Evolutionary conservation across 2,888 invertebrate species (phyloP), one percentile per base, ranked within the genome.

Genomic region (Brachyptera putata): DNA sequence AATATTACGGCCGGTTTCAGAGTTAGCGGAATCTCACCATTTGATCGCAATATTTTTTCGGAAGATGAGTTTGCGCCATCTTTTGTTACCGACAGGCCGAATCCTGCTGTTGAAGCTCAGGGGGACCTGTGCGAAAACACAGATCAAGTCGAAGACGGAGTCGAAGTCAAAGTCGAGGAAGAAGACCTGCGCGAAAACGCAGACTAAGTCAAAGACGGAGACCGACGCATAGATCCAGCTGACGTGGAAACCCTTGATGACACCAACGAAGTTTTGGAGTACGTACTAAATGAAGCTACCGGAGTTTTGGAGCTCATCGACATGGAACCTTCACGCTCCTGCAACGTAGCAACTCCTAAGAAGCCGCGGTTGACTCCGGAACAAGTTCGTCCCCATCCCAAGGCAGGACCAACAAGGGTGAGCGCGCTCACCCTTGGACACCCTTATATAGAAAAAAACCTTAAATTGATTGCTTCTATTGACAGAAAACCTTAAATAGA

Each of bases 1-100:
- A 67, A 68, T 46, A 68, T 68, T 50, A 43, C 9, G 16, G 16
- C 14, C 21, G 43, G 43, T 9, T 43, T 43, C 21, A 21, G 9
- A 4, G 16, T 14, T 18, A 14, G 14, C 21, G 43, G 43, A 43
- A 43, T 43, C 18, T 14, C 9, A 9, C 43, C 43, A 14, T 13
- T 43, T 18, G 21, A 43, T 16, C 9, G 18, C 43, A 43, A 9
- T 9, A 43, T 18, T 18, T 43, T 43, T 16, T 43, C 43, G 18
- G 43, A 43, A 2, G 16, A 16, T 14, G 43, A 43, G 9, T 43
- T 43, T 18, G 16, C 9, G 9, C 4, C 14, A 16, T 16, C 43
- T 21, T 16, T 4, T 16, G 43, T 43, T 14, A 43, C 43, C 11
- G 43, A 43, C 43, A 16, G 43, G 14, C 43, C 18, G 21, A 18